A percentile compares a stretch with the other conserved stretches of the same genome.
phyloP scores from a whole-genome alignment of 2,113 vertebrate species.

The Camelus dromedarius region DNA sequence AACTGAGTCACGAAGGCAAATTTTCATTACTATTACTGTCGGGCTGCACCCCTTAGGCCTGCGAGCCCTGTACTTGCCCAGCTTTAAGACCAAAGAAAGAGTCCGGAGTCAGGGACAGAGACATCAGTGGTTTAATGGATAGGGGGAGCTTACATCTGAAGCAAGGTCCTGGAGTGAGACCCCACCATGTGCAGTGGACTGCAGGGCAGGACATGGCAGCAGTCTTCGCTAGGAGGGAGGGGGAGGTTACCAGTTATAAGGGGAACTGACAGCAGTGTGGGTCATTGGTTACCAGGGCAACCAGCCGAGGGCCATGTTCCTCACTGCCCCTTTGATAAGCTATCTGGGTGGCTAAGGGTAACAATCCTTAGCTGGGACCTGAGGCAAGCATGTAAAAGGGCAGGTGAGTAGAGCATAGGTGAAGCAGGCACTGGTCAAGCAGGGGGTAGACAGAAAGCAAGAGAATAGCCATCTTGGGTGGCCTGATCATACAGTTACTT shows the following conservation, averaged over 20 bases:
- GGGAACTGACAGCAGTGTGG: neutral
- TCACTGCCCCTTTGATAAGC: neutral
- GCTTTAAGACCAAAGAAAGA: neutral
- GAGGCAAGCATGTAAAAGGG: neutral
- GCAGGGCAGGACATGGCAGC: fast-evolving
- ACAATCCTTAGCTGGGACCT: neutral
- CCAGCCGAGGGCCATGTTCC: neutral
- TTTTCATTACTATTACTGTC: neutral
- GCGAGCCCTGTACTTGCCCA: neutral
- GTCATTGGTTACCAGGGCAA: neutral
- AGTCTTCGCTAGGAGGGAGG: neutral
- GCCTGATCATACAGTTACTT: neutral
- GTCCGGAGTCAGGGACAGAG: neutral
- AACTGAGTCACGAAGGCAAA: neutral
- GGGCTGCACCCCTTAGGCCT: neutral
- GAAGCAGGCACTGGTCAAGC: neutral
- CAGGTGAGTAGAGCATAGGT: neutral
- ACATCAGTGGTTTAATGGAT: neutral
- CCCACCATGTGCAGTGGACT: neutral
- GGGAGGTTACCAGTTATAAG: neutral
- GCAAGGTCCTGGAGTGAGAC: neutral
- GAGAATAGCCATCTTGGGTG: neutral
- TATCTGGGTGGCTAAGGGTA: neutral
- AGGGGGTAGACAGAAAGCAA: neutral
- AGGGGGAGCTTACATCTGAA: neutral